These are phyloP conservation scores for human (Homo sapiens) DNA, from an alignment of 2,113 vertebrate species.

Conservation along the genomic window GRCh38 chr20:42048001-42048500, in stretches of 20 bases:
- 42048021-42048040: neutral
- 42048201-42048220: neutral
- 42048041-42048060: neutral
- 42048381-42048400: neutral
- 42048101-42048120: neutral
- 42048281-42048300: neutral
- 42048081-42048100: neutral
- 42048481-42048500: neutral
- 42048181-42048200: neutral
- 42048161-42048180: neutral
- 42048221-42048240: neutral
- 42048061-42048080: neutral
- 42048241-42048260: neutral
- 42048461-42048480: neutral
- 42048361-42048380: neutral
- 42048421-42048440: neutral
- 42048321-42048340: neutral
- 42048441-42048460: neutral
- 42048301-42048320: neutral
- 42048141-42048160: neutral
- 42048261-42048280: neutral
- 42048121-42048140: neutral
- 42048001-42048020: neutral
- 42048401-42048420: neutral
- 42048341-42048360: neutral